Evolutionary conservation across 2,113 vertebrate genomes (phyloP), one percentile per base, ranked within the genome.

Genomic region (Dasyprocta punctata): DNA sequence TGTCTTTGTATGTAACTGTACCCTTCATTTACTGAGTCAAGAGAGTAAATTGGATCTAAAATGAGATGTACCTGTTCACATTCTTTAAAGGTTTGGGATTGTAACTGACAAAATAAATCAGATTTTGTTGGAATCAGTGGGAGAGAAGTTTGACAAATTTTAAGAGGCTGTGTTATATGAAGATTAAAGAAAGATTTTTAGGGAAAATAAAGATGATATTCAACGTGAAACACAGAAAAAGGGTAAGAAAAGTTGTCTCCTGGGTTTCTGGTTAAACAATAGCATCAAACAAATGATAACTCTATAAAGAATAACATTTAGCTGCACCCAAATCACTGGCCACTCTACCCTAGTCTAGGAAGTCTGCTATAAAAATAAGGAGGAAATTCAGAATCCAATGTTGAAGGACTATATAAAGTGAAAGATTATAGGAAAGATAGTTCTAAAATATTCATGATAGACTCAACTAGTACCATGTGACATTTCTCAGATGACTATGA

Each of bases 1-100:
- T 92, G 26, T 38, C 20, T 20, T 83, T 87, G 13, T 36, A 58
- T 63, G 5, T 86, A 73, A 88, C 33, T 69, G 3, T 86, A 44
- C 3, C 88, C 36, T 87, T 33, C 5, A 38, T 71, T 87, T 52
- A 77, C 56, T 71, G 24, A 96, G 19, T 17, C 12, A 28, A 1
- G 13, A 49, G 36, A 81, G 11, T 3, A 97, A 89, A 78, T 0
- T 1, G 2, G 63, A 63, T 14, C 58, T 49, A 82, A 69, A 93
- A 24, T 83, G 75, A 93, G 38, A 33, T 33, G 80, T 86, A 67
- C 1, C 38, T 75, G 54, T 75, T 84, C 28, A 85, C 19, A 80
- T 24, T 91, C 47, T n/a, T 60, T 30, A 85, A 56, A 95, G 71
- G 82, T 94, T 36, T 90, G 24, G 19, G 49, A 69, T 71, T 58